phyloP scores from a whole-genome alignment of 2,797 vertebrate species.

The Danio jaintianensis region DNA sequence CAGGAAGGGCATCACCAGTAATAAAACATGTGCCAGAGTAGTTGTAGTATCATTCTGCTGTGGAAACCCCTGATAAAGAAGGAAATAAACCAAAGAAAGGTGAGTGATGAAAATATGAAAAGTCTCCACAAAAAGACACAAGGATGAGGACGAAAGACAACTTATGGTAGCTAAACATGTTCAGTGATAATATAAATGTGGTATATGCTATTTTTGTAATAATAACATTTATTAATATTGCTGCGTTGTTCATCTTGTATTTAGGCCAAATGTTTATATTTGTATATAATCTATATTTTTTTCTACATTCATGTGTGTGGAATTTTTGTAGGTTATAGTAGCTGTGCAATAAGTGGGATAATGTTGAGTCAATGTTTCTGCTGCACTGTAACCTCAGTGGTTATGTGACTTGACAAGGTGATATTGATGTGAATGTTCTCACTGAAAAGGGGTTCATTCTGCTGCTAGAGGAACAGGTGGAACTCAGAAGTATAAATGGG shows the following conservation, averaged over 20 bases:
- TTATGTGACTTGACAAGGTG: conserved; percentile 7
- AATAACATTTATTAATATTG: neutral
- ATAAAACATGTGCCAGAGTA: too few relatives aligned
- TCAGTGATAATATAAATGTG: neutral
- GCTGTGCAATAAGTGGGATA: neutral
- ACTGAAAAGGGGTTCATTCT: neutral
- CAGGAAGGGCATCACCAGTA: too few relatives aligned
- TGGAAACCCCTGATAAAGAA: too few relatives aligned
- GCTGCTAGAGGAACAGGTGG: conserved; percentile 10
- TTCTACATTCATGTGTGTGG: neutral
- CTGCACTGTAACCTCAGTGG: neutral
- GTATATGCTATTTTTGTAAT: too few relatives aligned
- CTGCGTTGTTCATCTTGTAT: neutral
- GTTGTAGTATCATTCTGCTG: too few relatives aligned
- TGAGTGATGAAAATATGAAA: too few relatives aligned
- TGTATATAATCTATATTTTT: neutral
- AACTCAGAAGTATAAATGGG: conserved; percentile 10
- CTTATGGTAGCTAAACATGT: too few relatives aligned
- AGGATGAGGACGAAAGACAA: neutral
- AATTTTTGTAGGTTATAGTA: neutral
- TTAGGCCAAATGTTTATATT: neutral
- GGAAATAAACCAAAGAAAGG: too few relatives aligned
- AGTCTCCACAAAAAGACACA: neutral
- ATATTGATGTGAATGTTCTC: conserved; percentile 15
- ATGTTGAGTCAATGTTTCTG: neutral